Conservation (phyloP, 2,797 vertebrate genomes). For the Myiotriccus ornatus region DNA sequence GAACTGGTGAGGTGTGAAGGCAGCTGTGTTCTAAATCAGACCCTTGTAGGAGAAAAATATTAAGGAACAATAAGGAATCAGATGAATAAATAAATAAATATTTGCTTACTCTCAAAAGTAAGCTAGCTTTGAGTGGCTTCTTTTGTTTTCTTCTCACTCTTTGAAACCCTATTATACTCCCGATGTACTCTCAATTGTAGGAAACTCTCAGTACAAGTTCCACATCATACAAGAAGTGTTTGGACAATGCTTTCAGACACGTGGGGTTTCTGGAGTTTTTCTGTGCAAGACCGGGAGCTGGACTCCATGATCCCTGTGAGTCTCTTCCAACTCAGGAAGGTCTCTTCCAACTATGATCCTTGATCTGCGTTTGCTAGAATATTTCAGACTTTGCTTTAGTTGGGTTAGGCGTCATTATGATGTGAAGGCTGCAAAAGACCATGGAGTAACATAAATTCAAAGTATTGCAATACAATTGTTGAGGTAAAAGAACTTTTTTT, state of each 20-base stretch:
- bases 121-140: neutral
- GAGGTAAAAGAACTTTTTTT: neutral
- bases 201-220: neutral
- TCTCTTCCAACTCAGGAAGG: neutral
- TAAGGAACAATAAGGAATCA: neutral
- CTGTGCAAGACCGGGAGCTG: neutral
- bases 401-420: neutral
- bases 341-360: neutral
- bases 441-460: neutral
- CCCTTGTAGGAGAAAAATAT: neutral
- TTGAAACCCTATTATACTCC: neutral
- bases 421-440: neutral
- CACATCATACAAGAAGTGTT: neutral
- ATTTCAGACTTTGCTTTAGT: neutral
- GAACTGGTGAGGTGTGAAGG: neutral
- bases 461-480: neutral
- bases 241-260: neutral
- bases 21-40: neutral
- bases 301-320: too few relatives aligned
- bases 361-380: neutral
- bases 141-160: neutral
- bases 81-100: neutral
- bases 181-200: neutral
- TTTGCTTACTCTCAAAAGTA: neutral
- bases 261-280: neutral